Evolutionary conservation across 2,113 vertebrate genomes (phyloP), one percentile per base, ranked within the genome.

Genomic region (Muntiacus muntjak): DNA sequence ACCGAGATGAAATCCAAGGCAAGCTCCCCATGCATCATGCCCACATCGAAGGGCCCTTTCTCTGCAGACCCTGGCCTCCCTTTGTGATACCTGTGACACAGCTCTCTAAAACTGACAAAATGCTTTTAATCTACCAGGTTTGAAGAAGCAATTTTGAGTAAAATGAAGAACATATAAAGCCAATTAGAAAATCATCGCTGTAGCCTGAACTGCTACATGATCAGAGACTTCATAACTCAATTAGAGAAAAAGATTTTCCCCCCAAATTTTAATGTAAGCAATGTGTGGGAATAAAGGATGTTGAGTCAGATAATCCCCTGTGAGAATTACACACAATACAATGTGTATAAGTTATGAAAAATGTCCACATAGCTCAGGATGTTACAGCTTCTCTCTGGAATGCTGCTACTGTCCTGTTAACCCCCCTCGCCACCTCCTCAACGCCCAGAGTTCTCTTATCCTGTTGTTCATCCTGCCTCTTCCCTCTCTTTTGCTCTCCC

Each of bases 361-460:
- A n/a, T 5, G 12, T 50, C 78, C 88, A 33, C 84, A 58, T 16
- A 25, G 33, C 50, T 89, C 92, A 93, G 92, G 95, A 86, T 93
- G 78, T 90, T 76, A 91, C 89, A 76, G 92, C 90, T 78, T 93
- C 95, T 67, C 83, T 89, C 92, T 95, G 60, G 87, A 91, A 89
- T 89, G 91, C 45, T 89, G 97, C 83, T 83, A 30, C 92, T 84
- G 67, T 87, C 55, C 82, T 50, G 25, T 71, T 71, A 79, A 84
- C 15, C 86, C 89, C 43, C 25, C 15, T 60, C 10, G 5, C 28
- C 25, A 5, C 25, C 30, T 12, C 47, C 19, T 25, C 52, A 4
- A 5, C n/a, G 7, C 67, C 52, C 92, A 76, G 43, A 26, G 78
- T 28, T 55, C 87, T 74, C 90, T 83, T 25, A 54, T 47, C 79